Evolutionary conservation across 2,113 vertebrate species (phyloP).

Genomic region (Rhineura floridana): DNA sequence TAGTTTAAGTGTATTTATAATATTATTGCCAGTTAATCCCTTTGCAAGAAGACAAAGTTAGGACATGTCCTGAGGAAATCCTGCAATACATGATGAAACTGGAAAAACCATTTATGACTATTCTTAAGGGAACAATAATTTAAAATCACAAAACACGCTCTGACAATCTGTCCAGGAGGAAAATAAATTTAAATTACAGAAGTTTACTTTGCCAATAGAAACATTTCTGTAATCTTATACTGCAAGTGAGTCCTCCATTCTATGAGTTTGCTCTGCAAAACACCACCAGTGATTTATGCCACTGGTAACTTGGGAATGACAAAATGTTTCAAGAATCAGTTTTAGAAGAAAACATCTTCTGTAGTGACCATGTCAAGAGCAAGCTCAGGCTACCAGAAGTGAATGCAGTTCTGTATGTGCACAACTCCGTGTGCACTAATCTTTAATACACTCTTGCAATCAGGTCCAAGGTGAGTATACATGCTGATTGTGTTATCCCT

Average conservation of each 20-base stretch:
- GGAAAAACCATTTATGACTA: conserved; percentile 44
- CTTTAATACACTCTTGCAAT: not conserved
- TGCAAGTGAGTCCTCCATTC: not conserved
- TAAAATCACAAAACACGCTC: conserved; percentile 23
- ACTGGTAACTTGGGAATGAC: not conserved
- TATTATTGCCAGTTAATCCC: conserved; percentile 11
- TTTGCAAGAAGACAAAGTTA: not conserved
- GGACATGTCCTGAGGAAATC: not conserved
- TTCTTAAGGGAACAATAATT: conserved; percentile 18
- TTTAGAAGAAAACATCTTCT: too few species aligned
- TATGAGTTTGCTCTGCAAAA: not conserved
- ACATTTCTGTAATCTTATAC: conserved; percentile 13
- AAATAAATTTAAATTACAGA: conserved; percentile 43
- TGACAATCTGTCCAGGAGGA: not conserved
- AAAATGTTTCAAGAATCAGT: not conserved
- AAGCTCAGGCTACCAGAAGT: too few species aligned
- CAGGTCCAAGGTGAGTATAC: not conserved
- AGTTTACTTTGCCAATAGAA: not conserved
- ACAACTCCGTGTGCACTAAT: too few species aligned
- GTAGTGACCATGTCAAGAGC: too few species aligned
- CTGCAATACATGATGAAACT: not conserved
- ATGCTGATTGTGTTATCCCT: not conserved
- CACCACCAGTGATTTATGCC: not conserved
- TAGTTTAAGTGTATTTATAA: conserved; percentile 1
- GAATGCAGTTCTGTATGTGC: too few species aligned